Percentiles rank a stretch among this genome's conserved stretches.
Conservation (phyloP, 1,140 invertebrate species). For the Heterodera schachtii region DNA sequence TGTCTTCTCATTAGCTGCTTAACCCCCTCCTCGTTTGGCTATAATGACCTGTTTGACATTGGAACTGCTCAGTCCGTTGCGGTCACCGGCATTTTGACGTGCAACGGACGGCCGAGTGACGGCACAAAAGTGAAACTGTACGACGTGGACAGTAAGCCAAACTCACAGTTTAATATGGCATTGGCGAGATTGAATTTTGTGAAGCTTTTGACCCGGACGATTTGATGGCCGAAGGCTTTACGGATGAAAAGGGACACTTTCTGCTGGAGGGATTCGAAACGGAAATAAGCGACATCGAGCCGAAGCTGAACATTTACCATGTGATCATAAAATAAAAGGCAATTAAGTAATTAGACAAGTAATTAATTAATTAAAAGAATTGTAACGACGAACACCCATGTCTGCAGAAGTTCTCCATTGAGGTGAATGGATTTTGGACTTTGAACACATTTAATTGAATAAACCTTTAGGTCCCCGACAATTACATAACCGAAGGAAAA, state of each 20-base stretch:
- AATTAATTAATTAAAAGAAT: conserved; percentile 17
- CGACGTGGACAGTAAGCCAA: conserved; percentile 27
- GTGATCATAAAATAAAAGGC: background rate
- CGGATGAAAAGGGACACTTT: conserved; percentile 42
- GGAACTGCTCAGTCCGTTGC: conserved; percentile 13
- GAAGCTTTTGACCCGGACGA: conserved; percentile 35
- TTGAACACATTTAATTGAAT: conserved; percentile 33
- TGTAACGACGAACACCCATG: conserved; percentile 29
- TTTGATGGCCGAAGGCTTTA: conserved; percentile 41
- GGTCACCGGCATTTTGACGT: conserved; percentile 23
- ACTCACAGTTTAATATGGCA: background rate
- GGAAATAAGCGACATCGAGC: conserved; percentile 45
- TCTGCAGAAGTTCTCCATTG: conserved; percentile 24
- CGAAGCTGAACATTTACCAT: conserved; percentile 53
- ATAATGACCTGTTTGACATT: background rate
- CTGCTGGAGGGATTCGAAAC: conserved; percentile 36
- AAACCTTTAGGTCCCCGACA: conserved; percentile 47
- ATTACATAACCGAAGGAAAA: conserved; percentile 40
- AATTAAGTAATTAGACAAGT: background rate
- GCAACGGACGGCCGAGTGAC: conserved; percentile 44
- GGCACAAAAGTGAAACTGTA: conserved; percentile 53
- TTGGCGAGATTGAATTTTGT: background rate
- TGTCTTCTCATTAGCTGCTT: background rate
- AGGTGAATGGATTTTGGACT: conserved; percentile 10
- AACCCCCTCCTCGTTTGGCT: background rate